Base-by-base conservation (phyloP, 1,140 invertebrate genomes). In the Drosophila ohnishii region DNA sequence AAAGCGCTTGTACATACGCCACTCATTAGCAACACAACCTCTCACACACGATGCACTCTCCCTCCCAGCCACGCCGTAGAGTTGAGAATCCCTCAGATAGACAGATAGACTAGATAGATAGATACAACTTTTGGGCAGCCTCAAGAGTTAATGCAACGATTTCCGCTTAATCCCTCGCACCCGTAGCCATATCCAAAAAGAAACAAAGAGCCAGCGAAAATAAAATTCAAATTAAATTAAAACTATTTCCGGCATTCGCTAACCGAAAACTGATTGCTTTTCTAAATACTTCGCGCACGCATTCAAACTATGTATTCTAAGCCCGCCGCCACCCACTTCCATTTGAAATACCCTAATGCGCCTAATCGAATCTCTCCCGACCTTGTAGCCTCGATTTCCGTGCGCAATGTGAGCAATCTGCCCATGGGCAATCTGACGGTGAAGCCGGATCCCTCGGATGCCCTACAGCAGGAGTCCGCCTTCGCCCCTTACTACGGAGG, bases 401-500 rank as follows among this genome's bases (percentile, higher is more conserved):
- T 92, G 45, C 90, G 83, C 40, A 92, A 91, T 74, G 91, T 92
- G 7, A 83, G 80, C 60, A 92, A 90, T 62, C 77, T 92, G 69
- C 91, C 90, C 44, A 88, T 90, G 70, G 80, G 78, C 13, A 91
- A 90, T 64, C 75, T 92, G 6, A 91, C 90, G 9, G 90, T 91
- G 25, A 91, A 90, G 48, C 90, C 91, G 48, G 91, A 91, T 66
- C 88, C 90, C 5, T 85, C 87, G 16, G 90, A 92, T 75, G 44
- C 58, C 19, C 56, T 47, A 28, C 77, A 83, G n/a, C 77, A 75
- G 22, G 82, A 87, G 32, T 87, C 84, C 2, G 80, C 84, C 2
- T 86, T 90, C 22, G 80, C 76, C 8, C 82, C 87, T 0, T 91
- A 91, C 59, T 91, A 91, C 42, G 90, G 90, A 32, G 83, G 75